A percentile compares a stretch with the other conserved stretches of the same genome.
Evolutionary conservation across 2,113 vertebrate species (phyloP).

Genomic region (Mungos mungo): DNA sequence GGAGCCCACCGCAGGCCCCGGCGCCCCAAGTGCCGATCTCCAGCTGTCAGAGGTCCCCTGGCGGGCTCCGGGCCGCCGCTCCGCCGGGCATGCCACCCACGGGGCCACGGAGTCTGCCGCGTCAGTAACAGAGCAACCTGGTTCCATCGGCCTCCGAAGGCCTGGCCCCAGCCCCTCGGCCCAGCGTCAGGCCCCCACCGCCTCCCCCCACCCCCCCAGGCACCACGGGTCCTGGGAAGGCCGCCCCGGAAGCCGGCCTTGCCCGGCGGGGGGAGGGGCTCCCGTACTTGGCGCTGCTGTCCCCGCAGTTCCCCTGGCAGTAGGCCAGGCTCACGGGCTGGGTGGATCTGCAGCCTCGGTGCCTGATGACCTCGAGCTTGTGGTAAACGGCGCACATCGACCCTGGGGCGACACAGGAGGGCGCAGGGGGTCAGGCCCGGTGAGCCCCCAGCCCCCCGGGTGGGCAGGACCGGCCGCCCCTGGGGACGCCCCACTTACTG

Average conservation of each 20-base stretch:
- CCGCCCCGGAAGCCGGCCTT: neutral
- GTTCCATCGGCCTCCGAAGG: neutral
- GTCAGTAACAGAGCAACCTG: neutral
- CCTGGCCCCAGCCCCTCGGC: too few relatives aligned
- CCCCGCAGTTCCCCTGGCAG: slow-evolving; percentile 83
- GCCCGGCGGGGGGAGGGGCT: neutral
- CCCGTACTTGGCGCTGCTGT: slow-evolving; percentile 81
- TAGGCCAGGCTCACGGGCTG: slow-evolving; percentile 77
- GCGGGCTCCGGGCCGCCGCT: neutral
- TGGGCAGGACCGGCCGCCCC: fast-evolving
- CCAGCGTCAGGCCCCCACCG: neutral
- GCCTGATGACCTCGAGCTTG: slow-evolving; percentile 56
- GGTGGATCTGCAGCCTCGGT: slow-evolving; percentile 74
- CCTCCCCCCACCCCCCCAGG: neutral
- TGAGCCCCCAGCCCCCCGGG: fast-evolving
- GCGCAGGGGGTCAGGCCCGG: neutral
- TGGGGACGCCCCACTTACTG: neutral
- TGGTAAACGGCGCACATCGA: neutral
- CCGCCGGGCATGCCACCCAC: fast-evolving
- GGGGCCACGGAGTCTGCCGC: fast-evolving
- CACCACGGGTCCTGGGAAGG: neutral
- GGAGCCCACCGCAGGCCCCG: fast-evolving
- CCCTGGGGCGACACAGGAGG: neutral
- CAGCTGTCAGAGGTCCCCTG: too few relatives aligned
- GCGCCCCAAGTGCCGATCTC: fast-evolving